These are phyloP conservation scores for Python bivittatus DNA, from an alignment of 2,113 vertebrate genomes.

Conservation along the genomic window DNA sequence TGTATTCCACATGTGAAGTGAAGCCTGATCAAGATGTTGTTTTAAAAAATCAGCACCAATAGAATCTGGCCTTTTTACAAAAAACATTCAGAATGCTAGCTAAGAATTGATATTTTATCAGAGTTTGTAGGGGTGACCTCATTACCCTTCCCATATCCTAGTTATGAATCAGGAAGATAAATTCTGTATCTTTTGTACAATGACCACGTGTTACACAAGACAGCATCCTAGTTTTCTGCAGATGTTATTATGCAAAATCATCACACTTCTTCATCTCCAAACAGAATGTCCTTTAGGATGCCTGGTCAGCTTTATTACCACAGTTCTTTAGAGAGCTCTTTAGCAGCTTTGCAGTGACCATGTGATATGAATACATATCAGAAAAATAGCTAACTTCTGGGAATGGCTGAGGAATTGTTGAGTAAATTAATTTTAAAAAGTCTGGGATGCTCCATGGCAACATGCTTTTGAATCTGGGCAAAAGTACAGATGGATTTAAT, in stretches of 20 bases:
- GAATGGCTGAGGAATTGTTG: background rate
- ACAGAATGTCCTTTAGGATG: slow-evolving; percentile 18
- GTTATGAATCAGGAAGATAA: slow-evolving; percentile 12
- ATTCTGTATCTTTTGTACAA: background rate
- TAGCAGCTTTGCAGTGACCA: background rate
- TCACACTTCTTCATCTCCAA: slow-evolving; percentile 12
- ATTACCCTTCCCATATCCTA: background rate
- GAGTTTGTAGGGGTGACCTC: background rate
- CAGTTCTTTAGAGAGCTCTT: slow-evolving; percentile 9
- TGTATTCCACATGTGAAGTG: background rate
- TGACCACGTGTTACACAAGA: background rate
- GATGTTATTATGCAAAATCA: slow-evolving; percentile 25
- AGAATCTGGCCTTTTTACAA: background rate
- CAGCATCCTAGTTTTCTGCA: background rate
- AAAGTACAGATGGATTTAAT: background rate
- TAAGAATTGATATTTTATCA: background rate
- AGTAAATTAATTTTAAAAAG: background rate
- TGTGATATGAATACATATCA: background rate
- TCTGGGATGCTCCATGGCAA: background rate
- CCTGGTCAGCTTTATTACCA: slow-evolving; percentile 19
- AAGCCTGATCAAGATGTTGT: background rate
- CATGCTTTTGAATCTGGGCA: background rate
- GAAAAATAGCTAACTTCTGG: background rate
- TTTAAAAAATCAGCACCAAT: background rate
- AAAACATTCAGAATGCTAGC: background rate